Evolutionary conservation across 2,888 invertebrate genomes (phyloP).

Genomic region (Tetragnatha montana): DNA sequence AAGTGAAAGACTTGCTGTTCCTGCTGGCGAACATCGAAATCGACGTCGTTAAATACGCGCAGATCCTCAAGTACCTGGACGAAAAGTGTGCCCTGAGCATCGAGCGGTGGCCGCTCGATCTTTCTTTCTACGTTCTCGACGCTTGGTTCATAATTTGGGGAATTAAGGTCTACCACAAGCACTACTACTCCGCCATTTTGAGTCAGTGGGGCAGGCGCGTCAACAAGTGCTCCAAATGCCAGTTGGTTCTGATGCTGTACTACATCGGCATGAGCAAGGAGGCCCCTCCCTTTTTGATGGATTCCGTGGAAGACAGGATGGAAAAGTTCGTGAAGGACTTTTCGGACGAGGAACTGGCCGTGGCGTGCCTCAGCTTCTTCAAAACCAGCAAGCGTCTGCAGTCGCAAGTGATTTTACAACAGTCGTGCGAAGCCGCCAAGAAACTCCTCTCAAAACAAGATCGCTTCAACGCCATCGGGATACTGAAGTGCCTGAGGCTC

Average conservation of each 20-base stretch:
- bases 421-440: conserved; percentile 24
- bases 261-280: conserved; percentile 60
- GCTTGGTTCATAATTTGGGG: conserved; percentile 65
- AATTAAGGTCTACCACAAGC: conserved; percentile 26
- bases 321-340: conserved; percentile 40
- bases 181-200: conserved; percentile 48
- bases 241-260: conserved; percentile 61
- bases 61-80: conserved; percentile 52
- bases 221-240: conserved; percentile 49
- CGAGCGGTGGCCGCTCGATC: conserved; percentile 58
- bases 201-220: conserved; percentile 48
- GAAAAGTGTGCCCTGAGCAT: conserved; percentile 65
- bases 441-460: conserved; percentile 53
- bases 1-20: conserved; percentile 55
- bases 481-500: conserved; percentile 56
- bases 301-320: conserved; percentile 38
- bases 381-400: conserved; percentile 54
- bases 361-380: conserved; percentile 60
- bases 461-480: conserved; percentile 53
- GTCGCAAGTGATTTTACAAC: conserved; percentile 28
- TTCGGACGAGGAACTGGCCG: conserved; percentile 49
- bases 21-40: conserved; percentile 47
- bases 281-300: conserved; percentile 49
- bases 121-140: conserved; percentile 59
- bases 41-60: conserved; percentile 24